Conservation (phyloP, 2,888 invertebrate genomes). For the Beris morrisii region DNA sequence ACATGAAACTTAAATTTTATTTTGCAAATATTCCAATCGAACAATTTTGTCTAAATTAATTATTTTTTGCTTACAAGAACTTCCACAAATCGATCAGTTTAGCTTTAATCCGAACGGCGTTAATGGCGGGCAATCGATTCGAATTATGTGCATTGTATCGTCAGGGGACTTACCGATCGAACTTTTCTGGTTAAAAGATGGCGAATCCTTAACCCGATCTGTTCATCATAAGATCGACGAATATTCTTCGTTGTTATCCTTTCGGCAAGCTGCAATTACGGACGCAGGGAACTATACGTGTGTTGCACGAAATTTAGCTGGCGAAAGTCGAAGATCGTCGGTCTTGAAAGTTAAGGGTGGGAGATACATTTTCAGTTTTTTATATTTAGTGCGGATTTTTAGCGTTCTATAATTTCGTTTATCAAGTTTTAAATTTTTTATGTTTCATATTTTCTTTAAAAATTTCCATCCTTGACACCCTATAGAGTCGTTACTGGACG, state of each 20-base stretch:
- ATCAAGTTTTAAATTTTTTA: neutral
- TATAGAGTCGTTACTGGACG: too few species aligned
- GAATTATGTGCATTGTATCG: constrained; percentile 67
- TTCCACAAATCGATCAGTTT: constrained; percentile 61
- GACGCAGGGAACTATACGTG: constrained; percentile 63
- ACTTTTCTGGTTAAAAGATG: constrained; percentile 66
- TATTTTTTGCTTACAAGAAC: constrained; percentile 46
- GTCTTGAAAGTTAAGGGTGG: constrained; percentile 63
- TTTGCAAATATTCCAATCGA: neutral
- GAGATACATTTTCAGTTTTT: constrained; percentile 2
- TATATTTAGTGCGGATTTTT: neutral
- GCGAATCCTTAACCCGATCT: constrained; percentile 50
- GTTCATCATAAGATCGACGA: constrained; percentile 58
- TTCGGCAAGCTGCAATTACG: constrained; percentile 55
- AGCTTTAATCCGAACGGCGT: constrained; percentile 58
- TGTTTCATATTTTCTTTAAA: constrained; percentile 41
- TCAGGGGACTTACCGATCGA: constrained; percentile 79
- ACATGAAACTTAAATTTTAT: neutral
- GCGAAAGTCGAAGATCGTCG: constrained; percentile 60
- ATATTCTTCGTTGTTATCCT: constrained; percentile 57
- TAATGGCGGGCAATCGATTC: constrained; percentile 59
- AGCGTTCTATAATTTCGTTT: constrained; percentile 40
- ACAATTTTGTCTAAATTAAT: neutral
- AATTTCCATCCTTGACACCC: constrained; percentile 48
- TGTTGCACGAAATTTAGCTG: constrained; percentile 62